These are phyloP conservation scores for Rhynchonycteris naso DNA, from an alignment of 2,797 vertebrate species.

Conservation along the genomic window DNA sequence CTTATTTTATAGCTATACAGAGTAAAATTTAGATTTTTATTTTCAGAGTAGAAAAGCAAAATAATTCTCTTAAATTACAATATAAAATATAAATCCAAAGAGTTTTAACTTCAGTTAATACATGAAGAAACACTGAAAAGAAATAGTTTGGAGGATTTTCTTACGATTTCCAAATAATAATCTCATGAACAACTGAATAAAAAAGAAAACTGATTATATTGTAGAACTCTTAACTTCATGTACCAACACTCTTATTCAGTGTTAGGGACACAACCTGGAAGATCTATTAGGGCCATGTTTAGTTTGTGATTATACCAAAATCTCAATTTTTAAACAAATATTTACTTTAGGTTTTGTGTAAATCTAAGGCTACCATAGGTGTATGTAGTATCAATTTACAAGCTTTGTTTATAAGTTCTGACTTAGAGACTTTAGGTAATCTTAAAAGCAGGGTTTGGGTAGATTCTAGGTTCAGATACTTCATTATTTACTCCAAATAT, in stretches of 20 bases:
- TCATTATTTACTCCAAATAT: neutral
- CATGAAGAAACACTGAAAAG: neutral
- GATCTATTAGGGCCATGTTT: neutral
- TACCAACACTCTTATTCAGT: neutral
- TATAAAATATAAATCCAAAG: neutral
- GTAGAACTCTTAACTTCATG: neutral
- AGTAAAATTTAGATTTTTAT: neutral
- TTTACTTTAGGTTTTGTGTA: neutral
- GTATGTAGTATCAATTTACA: neutral
- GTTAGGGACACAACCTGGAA: neutral
- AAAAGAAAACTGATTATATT: neutral
- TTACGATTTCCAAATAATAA: slow-evolving; percentile 12
- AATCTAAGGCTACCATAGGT: neutral
- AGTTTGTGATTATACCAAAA: neutral
- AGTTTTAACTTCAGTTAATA: neutral
- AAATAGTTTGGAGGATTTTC: neutral
- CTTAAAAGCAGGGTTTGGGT: neutral
- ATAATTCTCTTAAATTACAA: neutral
- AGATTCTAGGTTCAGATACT: neutral
- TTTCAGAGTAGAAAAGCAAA: neutral
- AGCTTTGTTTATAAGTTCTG: neutral
- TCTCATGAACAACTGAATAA: neutral
- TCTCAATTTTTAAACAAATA: neutral
- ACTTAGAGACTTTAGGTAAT: neutral
- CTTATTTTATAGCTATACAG: neutral